Percentiles rank a stretch among this genome's conserved stretches.
phyloP scores from a whole-genome alignment of 2,888 invertebrate genomes.

The Sinohyriopsis cumingii region DNA sequence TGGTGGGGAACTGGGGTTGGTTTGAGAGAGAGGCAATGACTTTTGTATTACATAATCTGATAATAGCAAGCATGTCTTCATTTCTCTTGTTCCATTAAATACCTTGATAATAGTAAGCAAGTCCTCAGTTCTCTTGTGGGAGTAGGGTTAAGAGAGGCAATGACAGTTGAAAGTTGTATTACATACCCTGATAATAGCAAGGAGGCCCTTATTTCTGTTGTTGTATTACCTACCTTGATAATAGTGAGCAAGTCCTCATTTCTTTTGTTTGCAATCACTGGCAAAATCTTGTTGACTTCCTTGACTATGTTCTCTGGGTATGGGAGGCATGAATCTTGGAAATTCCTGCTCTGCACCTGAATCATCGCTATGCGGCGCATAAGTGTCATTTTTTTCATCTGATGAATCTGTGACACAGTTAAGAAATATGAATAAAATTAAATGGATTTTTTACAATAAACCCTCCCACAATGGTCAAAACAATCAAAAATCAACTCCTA shows the following conservation, averaged over 20 bases:
- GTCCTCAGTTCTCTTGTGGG: slow-evolving; percentile 67
- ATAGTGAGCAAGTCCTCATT: slow-evolving; percentile 69
- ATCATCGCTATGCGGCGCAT: slow-evolving; percentile 63
- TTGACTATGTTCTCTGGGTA: slow-evolving; percentile 61
- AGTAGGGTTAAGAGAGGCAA: slow-evolving; percentile 21
- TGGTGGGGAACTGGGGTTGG: too few relatives aligned
- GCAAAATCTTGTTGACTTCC: slow-evolving; percentile 58
- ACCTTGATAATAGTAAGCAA: slow-evolving; percentile 70
- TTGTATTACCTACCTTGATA: slow-evolving; percentile 60
- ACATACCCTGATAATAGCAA: too few relatives aligned
- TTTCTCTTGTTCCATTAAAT: background rate
- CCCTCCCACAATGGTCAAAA: too few relatives aligned
- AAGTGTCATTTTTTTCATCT: slow-evolving; percentile 65
- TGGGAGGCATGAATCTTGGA: slow-evolving; percentile 62
- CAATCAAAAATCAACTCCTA: too few relatives aligned
- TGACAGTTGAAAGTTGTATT: too few relatives aligned
- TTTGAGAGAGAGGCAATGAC: too few relatives aligned
- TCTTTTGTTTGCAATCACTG: slow-evolving; percentile 65
- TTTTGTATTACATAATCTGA: too few relatives aligned
- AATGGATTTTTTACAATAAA: background rate
- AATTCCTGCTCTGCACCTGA: slow-evolving; percentile 54
- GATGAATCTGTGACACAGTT: slow-evolving; percentile 46
- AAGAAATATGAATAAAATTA: background rate
- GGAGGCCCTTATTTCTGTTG: too few relatives aligned
- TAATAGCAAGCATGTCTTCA: too few relatives aligned